phyloP scores from a whole-genome alignment of 2,888 invertebrate genomes.

The Synanthedon tipuliformis region DNA sequence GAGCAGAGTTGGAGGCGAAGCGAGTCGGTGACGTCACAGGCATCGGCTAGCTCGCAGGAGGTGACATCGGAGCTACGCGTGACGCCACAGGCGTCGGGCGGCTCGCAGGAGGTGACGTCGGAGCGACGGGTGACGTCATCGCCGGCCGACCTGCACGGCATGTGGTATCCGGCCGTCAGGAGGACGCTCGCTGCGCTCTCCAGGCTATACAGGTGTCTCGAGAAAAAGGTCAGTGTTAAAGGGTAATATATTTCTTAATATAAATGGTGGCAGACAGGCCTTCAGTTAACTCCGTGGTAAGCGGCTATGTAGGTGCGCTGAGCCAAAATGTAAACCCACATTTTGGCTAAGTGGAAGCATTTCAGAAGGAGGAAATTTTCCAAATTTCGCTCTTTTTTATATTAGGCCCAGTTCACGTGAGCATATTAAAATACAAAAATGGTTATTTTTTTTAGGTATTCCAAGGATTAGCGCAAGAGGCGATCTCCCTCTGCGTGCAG shows the following conservation, averaged over 20 bases:
- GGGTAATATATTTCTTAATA: too few species aligned
- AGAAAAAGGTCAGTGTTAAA: conserved; percentile 73
- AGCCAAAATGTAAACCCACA: too few species aligned
- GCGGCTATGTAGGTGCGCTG: too few species aligned
- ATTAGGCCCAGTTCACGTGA: too few species aligned
- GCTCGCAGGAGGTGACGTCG: conserved; percentile 73
- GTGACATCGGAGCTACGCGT: conserved; percentile 44
- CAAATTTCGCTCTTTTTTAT: too few species aligned
- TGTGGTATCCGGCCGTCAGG: conserved; percentile 99
- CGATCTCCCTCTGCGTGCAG: conserved; percentile 90
- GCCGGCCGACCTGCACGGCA: conserved; percentile 96
- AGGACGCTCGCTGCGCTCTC: conserved; percentile 95
- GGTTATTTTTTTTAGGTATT: conserved; percentile 66
- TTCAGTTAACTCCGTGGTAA: too few species aligned
- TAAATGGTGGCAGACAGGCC: too few species aligned
- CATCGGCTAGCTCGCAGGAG: conserved; percentile 78
- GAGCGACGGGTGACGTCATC: conserved; percentile 70
- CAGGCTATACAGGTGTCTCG: conserved; percentile 91
- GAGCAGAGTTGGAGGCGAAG: conserved; percentile 67
- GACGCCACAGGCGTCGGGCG: conserved; percentile 73
- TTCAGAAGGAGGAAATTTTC: too few species aligned
- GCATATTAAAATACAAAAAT: too few species aligned
- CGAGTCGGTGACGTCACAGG: conserved; percentile 76
- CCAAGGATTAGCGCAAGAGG: conserved; percentile 97
- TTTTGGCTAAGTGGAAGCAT: too few species aligned